Base-by-base conservation (phyloP, 1,140 invertebrate species). In the Drosophila pseudoananassae region DNA sequence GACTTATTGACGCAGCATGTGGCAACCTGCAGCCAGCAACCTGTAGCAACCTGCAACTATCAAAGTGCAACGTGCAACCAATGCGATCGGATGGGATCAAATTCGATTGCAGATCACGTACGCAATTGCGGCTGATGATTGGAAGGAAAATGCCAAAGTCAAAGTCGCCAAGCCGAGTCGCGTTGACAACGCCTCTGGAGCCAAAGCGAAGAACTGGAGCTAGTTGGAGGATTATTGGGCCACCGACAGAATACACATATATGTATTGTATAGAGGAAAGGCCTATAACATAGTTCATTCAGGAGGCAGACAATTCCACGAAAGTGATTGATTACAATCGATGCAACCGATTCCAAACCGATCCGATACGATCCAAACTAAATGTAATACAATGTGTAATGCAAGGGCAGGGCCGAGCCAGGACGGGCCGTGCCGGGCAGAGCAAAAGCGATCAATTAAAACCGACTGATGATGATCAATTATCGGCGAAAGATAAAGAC, bases 251-350 rank as follows among this genome's bases (percentile, higher is more conserved):
- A 46, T 36, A 14, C 6, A 27, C 6, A 27, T 6, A 27, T 10
- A 31, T 31, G 2, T 31, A 33, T 14, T 14, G 17, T 6, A 15
- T n/a, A 23, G 49, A 47, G 17, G 25, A 17, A 6, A 8, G 15
- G 40, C 40, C 40, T 45, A 61, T 43, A 73, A 69, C 78, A 82
- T 82, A 82, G 78, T 85, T 77, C 81, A 85, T 81, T 87, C 68
- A 65, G 38, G 51, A 78, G 70, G 36, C 60, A 69, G 25, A 27
- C 77, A 78, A 76, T 87, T 87, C 82, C 83, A 87, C 82, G 83
- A 88, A 87, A 87, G 82, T 87, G 82, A 87, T 87, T 87, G 83
- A 87, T 87, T 87, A 87, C 82, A 82, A 88, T 88, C 83, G 58
- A 71, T 31, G 23, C 61, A 54, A 6, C 31, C 31, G 31, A 31